Evolutionary conservation across 2,797 vertebrate genomes (phyloP).

Genomic region (Valencia hispanica): DNA sequence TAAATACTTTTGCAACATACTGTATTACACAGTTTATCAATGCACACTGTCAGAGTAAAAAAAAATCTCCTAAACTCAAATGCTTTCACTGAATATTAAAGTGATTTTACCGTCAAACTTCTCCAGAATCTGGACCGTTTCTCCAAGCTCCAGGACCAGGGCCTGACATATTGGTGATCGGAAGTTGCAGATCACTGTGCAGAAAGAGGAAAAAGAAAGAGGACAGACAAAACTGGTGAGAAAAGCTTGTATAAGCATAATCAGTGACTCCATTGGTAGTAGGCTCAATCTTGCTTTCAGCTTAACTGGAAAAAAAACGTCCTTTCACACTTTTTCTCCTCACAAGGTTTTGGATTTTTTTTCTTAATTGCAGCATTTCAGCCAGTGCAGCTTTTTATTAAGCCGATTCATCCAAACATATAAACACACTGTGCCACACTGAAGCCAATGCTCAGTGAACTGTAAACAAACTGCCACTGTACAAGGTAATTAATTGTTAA

Average conservation of each 20-base stretch:
- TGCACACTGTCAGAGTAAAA: neutral
- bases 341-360: neutral
- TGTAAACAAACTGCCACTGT: constrained; percentile 62
- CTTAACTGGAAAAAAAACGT: constrained; percentile 25
- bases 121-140: constrained; percentile 98
- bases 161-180: constrained; percentile 92
- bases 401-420: constrained; percentile 62
- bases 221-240: constrained; percentile 15
- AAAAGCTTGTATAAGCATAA: neutral
- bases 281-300: constrained; percentile 13
- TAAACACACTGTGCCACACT: constrained; percentile 51
- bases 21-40: neutral
- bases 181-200: constrained; percentile 96
- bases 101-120: constrained; percentile 92
- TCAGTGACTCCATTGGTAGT: neutral
- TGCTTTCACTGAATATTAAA: neutral
- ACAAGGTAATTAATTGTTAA: constrained; percentile 68
- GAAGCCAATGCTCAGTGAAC: constrained; percentile 62
- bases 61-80: neutral
- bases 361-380: constrained; percentile 28
- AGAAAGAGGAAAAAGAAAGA: constrained; percentile 14
- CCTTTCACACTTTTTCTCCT: neutral
- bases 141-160: constrained; percentile 95
- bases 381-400: constrained; percentile 53
- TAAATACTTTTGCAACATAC: too few species aligned